These are phyloP conservation scores for Drosophila bifasciata DNA, from an alignment of 1,140 invertebrate species.

Conservation along the genomic window DNA sequence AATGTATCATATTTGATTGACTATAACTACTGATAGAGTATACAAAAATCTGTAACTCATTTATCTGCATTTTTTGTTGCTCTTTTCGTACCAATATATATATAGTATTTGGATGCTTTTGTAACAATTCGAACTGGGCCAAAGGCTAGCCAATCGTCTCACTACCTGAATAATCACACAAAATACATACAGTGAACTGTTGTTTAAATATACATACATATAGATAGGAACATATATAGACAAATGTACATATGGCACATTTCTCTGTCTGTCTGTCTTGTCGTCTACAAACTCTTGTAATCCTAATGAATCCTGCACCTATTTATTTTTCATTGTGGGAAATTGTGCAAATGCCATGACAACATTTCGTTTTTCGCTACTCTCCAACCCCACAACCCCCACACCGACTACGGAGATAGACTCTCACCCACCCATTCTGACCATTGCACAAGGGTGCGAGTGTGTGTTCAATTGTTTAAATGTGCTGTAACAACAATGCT, in stretches of 20 bases:
- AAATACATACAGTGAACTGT: not conserved
- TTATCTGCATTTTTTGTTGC: not conserved
- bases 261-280: slow-evolving; percentile 9
- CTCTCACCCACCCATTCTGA: slow-evolving; percentile 14
- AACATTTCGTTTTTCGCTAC: slow-evolving; percentile 60
- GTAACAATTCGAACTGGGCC: not conserved
- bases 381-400: too few species aligned
- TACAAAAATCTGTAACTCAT: not conserved
- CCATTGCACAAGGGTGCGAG: slow-evolving; percentile 32
- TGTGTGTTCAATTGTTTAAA: slow-evolving; percentile 80
- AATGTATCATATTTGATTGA: not conserved
- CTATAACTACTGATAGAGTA: too few species aligned
- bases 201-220: slow-evolving; percentile 5
- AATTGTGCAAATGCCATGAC: slow-evolving; percentile 80
- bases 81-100: too few species aligned
- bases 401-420: too few species aligned
- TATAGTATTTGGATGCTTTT: too few species aligned
- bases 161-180: not conserved
- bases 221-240: slow-evolving; percentile 1
- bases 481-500: slow-evolving; percentile 66
- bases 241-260: not conserved
- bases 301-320: slow-evolving; percentile 81
- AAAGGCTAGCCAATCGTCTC: not conserved
- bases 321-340: slow-evolving; percentile 82
- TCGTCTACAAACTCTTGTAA: slow-evolving; percentile 63